Evolutionary conservation across 2,797 vertebrate species (phyloP), one percentile per base, ranked within the genome.

Genomic region (Delichon dasypus): DNA sequence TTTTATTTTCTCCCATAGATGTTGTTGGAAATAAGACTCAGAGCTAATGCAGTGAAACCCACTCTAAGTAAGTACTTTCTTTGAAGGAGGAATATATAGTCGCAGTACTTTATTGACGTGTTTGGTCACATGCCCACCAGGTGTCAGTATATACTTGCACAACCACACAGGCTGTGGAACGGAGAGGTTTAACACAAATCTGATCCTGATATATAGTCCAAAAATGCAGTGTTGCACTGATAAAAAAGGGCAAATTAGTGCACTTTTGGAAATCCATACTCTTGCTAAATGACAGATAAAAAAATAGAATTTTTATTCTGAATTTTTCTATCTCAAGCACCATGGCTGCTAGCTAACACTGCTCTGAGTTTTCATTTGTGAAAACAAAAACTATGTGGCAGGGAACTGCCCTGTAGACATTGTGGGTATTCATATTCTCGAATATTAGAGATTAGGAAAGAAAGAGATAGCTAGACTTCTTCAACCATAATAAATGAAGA

Each of bases 81-180:
- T 60, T n/a, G 38, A 67, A 66, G 0, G 2, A 57, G 12, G 1
- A 32, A 1, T 29, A 5, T 2, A 2, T 4, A 62, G 7, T 3
- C 3, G 0, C 16, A 15, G 10, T 3, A 9, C 40, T 92, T 65
- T n/a, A 36, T 2, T 53, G 65, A 30, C 9, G 18, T 70, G 25
- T 78, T 88, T 16, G 3, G 17, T 47, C 74, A 54, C 82, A 55
- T 0, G 7, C 21, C 96, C 97, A 98, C 97, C 94, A 97, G 98
- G 95, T 97, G 98, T 92, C 98, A 98, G 97, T 9, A 79, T 22
- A 74, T 27, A 34, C 85, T 16, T 60, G 32, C 48, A 94, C 67
- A 97, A 94, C n/a, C 23, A 0, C 13, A 4, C 10, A 36, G 19
- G 1, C 7, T 16, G 5, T 5, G 14, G 4, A 2, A 5, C 13